These are phyloP conservation scores for Myiozetetes cayanensis DNA, from an alignment of 2,113 vertebrate genomes.

Conservation along the genomic window DNA sequence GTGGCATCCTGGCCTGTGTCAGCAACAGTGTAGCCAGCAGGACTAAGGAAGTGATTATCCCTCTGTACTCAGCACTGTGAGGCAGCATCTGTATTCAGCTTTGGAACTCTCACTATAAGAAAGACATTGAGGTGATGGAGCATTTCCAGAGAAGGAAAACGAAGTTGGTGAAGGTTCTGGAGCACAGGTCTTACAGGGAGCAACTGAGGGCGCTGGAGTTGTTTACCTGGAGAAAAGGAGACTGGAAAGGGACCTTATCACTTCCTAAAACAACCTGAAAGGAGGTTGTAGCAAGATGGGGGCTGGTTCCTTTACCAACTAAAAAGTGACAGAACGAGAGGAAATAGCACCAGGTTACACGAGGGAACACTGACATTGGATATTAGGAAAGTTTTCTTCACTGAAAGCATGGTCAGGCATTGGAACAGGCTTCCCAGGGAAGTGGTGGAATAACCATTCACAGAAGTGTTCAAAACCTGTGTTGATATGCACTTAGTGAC, in stretches of 20 bases:
- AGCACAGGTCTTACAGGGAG: not conserved
- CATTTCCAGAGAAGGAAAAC: not conserved
- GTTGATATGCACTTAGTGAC: not conserved
- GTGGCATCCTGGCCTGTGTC: no score
- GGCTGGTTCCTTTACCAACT: not conserved
- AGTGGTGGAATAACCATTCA: no score
- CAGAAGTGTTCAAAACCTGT: not conserved
- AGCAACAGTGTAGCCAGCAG: not conserved
- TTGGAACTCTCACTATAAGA: not conserved
- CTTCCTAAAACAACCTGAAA: not conserved
- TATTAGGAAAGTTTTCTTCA: not conserved
- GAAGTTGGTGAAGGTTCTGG: not conserved
- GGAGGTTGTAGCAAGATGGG: not conserved
- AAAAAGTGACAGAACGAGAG: not conserved
- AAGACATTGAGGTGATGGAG: not conserved
- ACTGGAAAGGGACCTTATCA: not conserved
- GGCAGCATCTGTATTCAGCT: not conserved
- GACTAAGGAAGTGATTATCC: not conserved
- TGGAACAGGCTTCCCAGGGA: not conserved
- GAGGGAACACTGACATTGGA: not conserved
- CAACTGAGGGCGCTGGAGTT: not conserved
- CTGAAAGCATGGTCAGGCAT: fast-evolving
- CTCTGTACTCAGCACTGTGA: not conserved
- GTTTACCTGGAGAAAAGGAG: not conserved
- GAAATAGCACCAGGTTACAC: not conserved